Percentiles rank a stretch among this genome's conserved stretches.
Evolutionary conservation across 2,888 invertebrate species (phyloP).

Genomic region (Itoplectis maculator): DNA sequence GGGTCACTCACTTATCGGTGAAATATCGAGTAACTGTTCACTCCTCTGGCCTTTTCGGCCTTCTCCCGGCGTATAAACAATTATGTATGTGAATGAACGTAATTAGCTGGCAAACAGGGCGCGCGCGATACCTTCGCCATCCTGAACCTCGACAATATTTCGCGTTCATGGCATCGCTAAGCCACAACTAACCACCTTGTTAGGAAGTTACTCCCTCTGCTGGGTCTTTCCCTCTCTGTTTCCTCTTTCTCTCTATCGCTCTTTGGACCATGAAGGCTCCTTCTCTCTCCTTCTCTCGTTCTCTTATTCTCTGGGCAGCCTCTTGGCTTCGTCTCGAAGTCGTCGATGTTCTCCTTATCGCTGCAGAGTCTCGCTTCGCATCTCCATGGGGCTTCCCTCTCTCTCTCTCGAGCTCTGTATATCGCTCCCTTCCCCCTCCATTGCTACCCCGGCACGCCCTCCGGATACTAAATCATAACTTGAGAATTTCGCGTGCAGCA

Average conservation of each 20-base stretch:
- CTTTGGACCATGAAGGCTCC: slow-evolving; percentile 63
- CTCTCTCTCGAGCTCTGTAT: slow-evolving; percentile 50
- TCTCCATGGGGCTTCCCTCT: slow-evolving; percentile 42
- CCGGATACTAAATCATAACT: slow-evolving; percentile 83
- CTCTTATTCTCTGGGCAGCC: slow-evolving; percentile 39
- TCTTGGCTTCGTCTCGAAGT: slow-evolving; percentile 46
- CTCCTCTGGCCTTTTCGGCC: slow-evolving; percentile 6
- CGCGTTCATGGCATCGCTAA: slow-evolving; percentile 81
- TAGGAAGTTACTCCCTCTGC: slow-evolving; percentile 82
- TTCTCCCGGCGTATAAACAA: neutral
- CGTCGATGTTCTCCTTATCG: slow-evolving; percentile 41
- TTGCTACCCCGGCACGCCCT: slow-evolving; percentile 67
- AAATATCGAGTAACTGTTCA: slow-evolving; percentile 62
- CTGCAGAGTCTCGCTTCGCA: slow-evolving; percentile 57
- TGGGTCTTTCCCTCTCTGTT: slow-evolving; percentile 59
- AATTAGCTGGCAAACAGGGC: slow-evolving; percentile 54
- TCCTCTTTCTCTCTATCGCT: slow-evolving; percentile 62
- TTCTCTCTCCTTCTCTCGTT: slow-evolving; percentile 49
- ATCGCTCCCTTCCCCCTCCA: slow-evolving; percentile 61
- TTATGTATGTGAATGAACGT: slow-evolving; percentile 45
- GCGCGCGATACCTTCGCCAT: slow-evolving; percentile 26
- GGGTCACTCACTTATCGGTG: slow-evolving; percentile 62
- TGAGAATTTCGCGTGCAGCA: slow-evolving; percentile 81
- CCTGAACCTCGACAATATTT: slow-evolving; percentile 77
- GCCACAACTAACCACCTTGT: slow-evolving; percentile 84